phyloP scores from a whole-genome alignment of 2,888 invertebrate genomes.

The Leptopilina myrica region DNA sequence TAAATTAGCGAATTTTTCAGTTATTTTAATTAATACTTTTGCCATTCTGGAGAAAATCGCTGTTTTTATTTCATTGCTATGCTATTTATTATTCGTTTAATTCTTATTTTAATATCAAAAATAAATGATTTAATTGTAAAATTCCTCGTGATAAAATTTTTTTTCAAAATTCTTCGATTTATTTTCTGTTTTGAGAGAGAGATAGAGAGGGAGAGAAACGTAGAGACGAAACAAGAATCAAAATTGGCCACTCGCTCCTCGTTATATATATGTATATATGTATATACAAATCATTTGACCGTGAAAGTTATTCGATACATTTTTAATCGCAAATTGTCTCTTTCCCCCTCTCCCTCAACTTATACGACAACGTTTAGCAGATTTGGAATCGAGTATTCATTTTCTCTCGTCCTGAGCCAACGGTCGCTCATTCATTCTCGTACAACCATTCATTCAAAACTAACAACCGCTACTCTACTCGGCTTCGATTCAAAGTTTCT shows the following conservation, averaged over 20 bases:
- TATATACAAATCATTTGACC: neutral
- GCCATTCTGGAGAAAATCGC: too few relatives aligned
- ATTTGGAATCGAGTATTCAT: conserved; percentile 57
- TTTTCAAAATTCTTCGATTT: too few relatives aligned
- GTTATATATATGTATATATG: too few relatives aligned
- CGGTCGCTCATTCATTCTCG: conserved; percentile 59
- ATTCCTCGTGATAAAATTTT: too few relatives aligned
- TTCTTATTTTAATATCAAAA: too few relatives aligned
- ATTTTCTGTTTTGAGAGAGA: too few relatives aligned
- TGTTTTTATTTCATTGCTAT: too few relatives aligned
- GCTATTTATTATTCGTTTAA: too few relatives aligned
- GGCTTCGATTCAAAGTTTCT: conserved; percentile 74
- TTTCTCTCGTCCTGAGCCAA: conserved; percentile 58
- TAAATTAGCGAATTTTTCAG: too few relatives aligned
- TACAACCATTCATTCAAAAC: conserved; percentile 64
- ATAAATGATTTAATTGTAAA: too few relatives aligned
- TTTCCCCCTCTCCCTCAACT: neutral
- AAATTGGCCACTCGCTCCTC: conserved; percentile 14
- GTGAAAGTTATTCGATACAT: conserved; percentile 26
- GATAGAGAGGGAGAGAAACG: too few relatives aligned
- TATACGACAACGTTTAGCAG: conserved; percentile 41
- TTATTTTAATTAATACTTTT: too few relatives aligned
- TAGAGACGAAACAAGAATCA: neutral
- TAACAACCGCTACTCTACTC: conserved; percentile 66
- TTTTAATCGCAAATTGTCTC: conserved; percentile 29